Evolutionary conservation across 2,113 vertebrate species (phyloP).

Genomic region (Pituophis catenifer): DNA sequence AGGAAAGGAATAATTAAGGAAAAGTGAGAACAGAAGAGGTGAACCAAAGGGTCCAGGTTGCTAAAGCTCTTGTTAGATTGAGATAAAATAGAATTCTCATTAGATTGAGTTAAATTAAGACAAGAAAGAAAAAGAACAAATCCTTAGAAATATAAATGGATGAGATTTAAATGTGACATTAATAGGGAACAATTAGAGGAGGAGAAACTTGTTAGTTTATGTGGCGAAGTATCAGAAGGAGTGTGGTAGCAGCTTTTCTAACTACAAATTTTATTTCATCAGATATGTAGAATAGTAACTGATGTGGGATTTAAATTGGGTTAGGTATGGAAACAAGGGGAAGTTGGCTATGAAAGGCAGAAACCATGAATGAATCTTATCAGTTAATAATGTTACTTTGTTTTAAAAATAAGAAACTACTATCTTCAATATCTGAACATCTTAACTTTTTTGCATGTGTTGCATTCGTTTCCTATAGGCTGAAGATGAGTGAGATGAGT

Average conservation of each 20-base stretch:
- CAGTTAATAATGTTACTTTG: background rate
- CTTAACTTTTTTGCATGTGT: too few species aligned
- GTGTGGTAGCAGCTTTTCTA: background rate
- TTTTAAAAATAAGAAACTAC: background rate
- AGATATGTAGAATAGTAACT: background rate
- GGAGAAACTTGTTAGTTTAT: background rate
- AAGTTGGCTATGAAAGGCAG: background rate
- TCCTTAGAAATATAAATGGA: background rate
- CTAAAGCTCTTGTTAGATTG: background rate
- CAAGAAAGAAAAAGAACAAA: background rate
- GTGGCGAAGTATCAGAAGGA: background rate
- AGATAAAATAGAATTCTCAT: background rate
- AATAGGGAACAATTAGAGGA: background rate
- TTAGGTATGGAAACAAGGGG: background rate
- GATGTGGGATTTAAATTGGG: background rate
- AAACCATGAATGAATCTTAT: background rate
- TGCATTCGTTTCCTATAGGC: too few species aligned
- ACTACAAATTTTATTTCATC: background rate
- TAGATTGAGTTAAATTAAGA: background rate
- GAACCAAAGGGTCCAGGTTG: background rate
- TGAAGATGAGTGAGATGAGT: too few species aligned
- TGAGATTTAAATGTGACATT: background rate
- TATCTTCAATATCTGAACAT: too few species aligned
- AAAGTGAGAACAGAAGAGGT: background rate
- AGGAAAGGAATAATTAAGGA: background rate